Conservation (phyloP, 2,888 invertebrate genomes). For the Ethmia dodecea region DNA sequence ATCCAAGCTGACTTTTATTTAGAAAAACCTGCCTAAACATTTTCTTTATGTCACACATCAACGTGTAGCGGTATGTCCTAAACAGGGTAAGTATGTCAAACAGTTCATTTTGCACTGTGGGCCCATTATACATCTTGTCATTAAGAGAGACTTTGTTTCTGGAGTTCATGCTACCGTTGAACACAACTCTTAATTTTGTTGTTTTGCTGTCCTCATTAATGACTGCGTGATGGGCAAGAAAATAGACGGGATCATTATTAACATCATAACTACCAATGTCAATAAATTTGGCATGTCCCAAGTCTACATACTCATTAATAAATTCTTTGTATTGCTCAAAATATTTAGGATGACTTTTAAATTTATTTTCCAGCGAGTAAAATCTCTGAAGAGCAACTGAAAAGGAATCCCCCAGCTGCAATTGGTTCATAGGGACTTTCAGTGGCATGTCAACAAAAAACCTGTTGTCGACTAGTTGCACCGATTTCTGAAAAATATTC, state of each 20-base stretch:
- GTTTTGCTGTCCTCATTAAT: constrained; percentile 1
- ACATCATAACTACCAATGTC: constrained; percentile 10
- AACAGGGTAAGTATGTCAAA: constrained; percentile 21
- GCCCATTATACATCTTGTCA: constrained; percentile 10
- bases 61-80: constrained; percentile 17
- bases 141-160: constrained; percentile 1
- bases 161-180: constrained; percentile 1
- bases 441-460: constrained; percentile 13
- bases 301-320: constrained; percentile 12
- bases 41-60: constrained; percentile 19
- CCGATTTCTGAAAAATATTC: constrained; percentile 6
- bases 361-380: constrained; percentile 10
- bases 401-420: constrained; percentile 17
- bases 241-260: constrained; percentile 1
- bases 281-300: constrained; percentile 12
- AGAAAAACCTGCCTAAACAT: constrained; percentile 16
- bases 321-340: constrained; percentile 13
- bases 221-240: constrained; percentile 6
- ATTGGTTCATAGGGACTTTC: not conserved
- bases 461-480: constrained; percentile 1
- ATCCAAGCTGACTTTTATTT: not conserved
- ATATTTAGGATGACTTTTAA: constrained; percentile 6
- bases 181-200: not conserved
- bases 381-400: constrained; percentile 15
- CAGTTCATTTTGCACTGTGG: constrained; percentile 18